phyloP scores from a whole-genome alignment of 2,888 invertebrate genomes.

The Suillia variegata region DNA sequence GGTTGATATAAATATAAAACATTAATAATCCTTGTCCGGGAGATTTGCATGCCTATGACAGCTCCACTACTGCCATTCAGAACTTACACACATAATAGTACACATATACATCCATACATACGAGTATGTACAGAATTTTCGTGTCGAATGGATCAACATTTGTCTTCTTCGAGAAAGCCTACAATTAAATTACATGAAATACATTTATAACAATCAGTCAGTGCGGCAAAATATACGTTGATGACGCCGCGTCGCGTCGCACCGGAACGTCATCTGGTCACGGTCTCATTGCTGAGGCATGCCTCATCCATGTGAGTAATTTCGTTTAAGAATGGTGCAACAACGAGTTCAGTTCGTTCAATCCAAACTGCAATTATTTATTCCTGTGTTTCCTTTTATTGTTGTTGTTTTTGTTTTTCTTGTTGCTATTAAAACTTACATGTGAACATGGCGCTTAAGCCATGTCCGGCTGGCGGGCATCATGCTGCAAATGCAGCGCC shows the following conservation, averaged over 20 bases:
- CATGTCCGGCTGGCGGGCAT: conserved; percentile 51
- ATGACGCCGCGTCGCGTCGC: no score
- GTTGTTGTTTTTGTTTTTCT: no score
- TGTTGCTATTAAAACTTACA: no score
- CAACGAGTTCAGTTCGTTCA: conserved; percentile 51
- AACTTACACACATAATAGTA: neutral
- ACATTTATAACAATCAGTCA: conserved; percentile 56
- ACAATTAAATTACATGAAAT: conserved; percentile 54
- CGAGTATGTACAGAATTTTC: neutral
- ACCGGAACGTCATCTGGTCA: conserved; percentile 41
- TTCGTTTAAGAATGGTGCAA: conserved; percentile 41
- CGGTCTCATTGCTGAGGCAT: conserved; percentile 2
- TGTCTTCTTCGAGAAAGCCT: conserved; percentile 50
- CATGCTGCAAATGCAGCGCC: conserved; percentile 2
- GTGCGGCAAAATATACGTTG: conserved; percentile 43
- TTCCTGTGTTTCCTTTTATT: conserved; percentile 36
- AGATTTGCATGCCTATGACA: no score
- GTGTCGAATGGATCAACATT: conserved; percentile 38
- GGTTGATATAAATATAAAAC: no score
- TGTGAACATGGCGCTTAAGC: conserved; percentile 45
- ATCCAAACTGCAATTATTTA: conserved; percentile 48
- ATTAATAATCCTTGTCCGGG: no score
- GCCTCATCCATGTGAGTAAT: conserved; percentile 50
- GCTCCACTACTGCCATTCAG: no score
- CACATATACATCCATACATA: neutral